Base-by-base conservation (phyloP, 2,888 invertebrate species). In the Cryptops parisi region DNA sequence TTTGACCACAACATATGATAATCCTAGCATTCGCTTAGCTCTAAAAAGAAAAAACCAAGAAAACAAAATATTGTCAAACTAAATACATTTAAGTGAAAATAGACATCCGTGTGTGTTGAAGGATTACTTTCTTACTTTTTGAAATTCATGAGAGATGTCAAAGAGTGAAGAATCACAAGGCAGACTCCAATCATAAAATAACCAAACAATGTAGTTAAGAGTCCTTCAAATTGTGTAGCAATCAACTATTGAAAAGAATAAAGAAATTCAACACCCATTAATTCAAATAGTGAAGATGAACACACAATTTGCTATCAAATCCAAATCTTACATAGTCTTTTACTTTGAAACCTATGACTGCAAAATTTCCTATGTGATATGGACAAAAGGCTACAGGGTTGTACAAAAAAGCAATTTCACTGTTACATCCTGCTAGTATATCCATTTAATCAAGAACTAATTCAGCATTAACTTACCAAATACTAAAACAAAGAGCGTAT, bases 401-500 rank as follows among this genome's bases (percentile, higher is more conserved):
- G 33, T 33, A 33, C 33, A 33, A 33, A 33, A 15, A n/a, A n/a
- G n/a, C n/a, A n/a, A n/a, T n/a, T n/a, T n/a, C n/a, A n/a, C n/a
- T n/a, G n/a, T n/a, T n/a, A n/a, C n/a, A 33, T 33, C 9, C 38
- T 33, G 38, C 12, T 33, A 9, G 6, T 15, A 41, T 41, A 15
- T 23, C n/a, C 17, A 46, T 24, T 15, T 24, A 24, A 21, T 23
- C 5, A 46, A 46, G 9, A 22, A 9, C 12, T 4, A 25, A 19
- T 22, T 45, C 43, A 39, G 4, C 1, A 21, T 22, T 17, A 26
- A 64, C 70, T 70, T 64, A 77, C 76, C 76, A 73, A 98, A 98
- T 21, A 94, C 84, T 58, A 97, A 78, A 59, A 97, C 96, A 67
- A 97, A 97, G 54, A 97, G 75, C 0, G 96, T 93, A 66, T 98